Conservation (phyloP, 2,888 invertebrate species). For the Chydorus sphaericus region DNA sequence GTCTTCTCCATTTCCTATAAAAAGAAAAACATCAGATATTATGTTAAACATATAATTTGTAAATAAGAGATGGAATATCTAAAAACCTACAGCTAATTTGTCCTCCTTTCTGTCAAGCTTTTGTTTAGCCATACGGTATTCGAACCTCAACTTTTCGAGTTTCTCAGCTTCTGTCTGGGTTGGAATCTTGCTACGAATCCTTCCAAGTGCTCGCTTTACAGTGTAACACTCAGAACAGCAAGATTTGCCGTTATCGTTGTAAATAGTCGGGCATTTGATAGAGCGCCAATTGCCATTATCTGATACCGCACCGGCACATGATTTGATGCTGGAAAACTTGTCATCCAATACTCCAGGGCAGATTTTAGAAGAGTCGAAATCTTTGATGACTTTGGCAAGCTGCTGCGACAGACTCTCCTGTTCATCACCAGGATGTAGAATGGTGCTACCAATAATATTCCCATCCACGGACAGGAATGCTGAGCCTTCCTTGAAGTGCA, state of each 20-base stretch:
- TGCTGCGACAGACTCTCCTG: not conserved
- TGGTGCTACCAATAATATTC: not conserved
- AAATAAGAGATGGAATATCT: not conserved
- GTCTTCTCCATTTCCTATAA: not conserved
- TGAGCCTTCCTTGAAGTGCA: not conserved
- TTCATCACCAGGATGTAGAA: not conserved
- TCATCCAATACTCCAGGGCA: not conserved
- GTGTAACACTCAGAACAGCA: not conserved
- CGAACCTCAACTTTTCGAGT: not conserved
- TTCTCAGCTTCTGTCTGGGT: not conserved
- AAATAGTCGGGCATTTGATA: not conserved
- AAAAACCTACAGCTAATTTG: too few relatives aligned
- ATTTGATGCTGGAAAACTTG: not conserved
- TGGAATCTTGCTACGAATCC: not conserved
- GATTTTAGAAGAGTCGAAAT: not conserved
- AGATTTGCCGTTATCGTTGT: not conserved
- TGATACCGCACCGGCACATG: not conserved
- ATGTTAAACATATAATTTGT: not conserved
- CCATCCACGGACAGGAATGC: not conserved
- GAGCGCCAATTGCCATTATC: not conserved
- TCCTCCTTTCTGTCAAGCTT: too few relatives aligned
- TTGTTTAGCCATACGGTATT: not conserved
- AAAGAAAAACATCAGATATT: too few relatives aligned
- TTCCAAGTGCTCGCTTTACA: not conserved
- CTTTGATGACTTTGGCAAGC: not conserved